These are phyloP conservation scores for Phania funesta DNA, from an alignment of 2,888 invertebrate species.

Conservation along the genomic window DNA sequence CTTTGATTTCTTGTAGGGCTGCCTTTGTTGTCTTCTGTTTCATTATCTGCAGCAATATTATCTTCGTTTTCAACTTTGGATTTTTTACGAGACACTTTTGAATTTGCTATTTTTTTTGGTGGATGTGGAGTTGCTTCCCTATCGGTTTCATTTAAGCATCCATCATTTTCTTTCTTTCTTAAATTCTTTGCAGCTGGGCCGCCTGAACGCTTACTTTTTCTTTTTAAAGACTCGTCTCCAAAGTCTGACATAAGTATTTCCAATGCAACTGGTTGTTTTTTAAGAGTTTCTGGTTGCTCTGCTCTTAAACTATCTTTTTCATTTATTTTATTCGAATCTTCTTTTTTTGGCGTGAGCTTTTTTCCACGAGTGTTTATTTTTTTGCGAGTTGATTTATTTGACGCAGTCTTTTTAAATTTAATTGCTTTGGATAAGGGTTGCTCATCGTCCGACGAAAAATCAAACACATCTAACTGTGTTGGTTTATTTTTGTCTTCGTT, in stretches of 20 bases:
- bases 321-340: conserved; percentile 40
- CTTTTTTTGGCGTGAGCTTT: conserved; percentile 54
- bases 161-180: conserved; percentile 53
- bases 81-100: conserved; percentile 70
- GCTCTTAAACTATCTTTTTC: conserved; percentile 40
- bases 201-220: conserved; percentile 42
- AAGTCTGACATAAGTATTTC: background rate
- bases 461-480: conserved; percentile 75
- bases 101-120: conserved; percentile 70
- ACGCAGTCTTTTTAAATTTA: conserved; percentile 74
- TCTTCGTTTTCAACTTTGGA: conserved; percentile 57
- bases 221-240: conserved; percentile 17
- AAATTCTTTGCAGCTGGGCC: conserved; percentile 15
- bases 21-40: conserved; percentile 71
- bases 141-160: conserved; percentile 19
- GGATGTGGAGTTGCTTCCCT: conserved; percentile 65
- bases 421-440: conserved; percentile 81
- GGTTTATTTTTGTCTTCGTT: conserved; percentile 63
- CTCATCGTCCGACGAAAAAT: conserved; percentile 82
- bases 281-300: conserved; percentile 35
- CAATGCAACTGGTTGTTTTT: conserved; percentile 12
- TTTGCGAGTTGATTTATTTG: conserved; percentile 55
- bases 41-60: conserved; percentile 43
- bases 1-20: conserved; percentile 77
- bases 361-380: conserved; percentile 61